Evolutionary conservation across 2,888 invertebrate genomes (phyloP).

Genomic region (Glaucopsyche alexis): DNA sequence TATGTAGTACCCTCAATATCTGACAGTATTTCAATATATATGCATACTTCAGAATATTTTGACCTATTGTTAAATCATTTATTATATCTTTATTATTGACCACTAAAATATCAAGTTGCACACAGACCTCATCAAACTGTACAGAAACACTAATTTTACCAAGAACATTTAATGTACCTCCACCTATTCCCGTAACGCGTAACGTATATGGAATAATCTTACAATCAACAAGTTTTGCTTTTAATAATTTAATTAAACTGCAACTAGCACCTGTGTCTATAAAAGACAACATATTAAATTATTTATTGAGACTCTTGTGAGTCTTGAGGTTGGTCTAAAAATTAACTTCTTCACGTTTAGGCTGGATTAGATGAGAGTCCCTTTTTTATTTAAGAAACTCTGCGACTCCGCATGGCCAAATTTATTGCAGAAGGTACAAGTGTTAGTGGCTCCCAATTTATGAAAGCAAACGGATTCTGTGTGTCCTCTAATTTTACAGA

Average conservation of each 20-base stretch:
- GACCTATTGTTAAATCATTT: too few relatives aligned
- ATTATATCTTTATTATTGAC: too few relatives aligned
- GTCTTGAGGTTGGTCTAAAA: constrained; percentile 34
- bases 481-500: neutral
- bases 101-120: constrained; percentile 5
- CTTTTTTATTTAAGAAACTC: neutral
- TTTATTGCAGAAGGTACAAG: neutral
- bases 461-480: neutral
- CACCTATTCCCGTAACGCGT: constrained; percentile 27
- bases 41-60: too few relatives aligned
- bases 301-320: constrained; percentile 35
- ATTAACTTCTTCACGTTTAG: constrained; percentile 20
- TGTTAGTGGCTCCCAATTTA: neutral
- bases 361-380: neutral
- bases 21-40: too few relatives aligned
- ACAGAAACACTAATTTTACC: constrained; percentile 30
- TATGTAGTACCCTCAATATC: too few relatives aligned
- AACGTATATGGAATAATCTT: constrained; percentile 26
- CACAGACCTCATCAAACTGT: constrained; percentile 23
- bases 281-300: constrained; percentile 31
- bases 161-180: constrained; percentile 26
- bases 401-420: neutral
- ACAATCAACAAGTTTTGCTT: constrained; percentile 33
- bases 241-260: constrained; percentile 38
- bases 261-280: constrained; percentile 41